Percentiles rank a stretch among this genome's conserved stretches.
These are phyloP conservation scores for Antechinus stuartii DNA, from an alignment of 2,113 vertebrate genomes.

Conservation along the genomic window DNA sequence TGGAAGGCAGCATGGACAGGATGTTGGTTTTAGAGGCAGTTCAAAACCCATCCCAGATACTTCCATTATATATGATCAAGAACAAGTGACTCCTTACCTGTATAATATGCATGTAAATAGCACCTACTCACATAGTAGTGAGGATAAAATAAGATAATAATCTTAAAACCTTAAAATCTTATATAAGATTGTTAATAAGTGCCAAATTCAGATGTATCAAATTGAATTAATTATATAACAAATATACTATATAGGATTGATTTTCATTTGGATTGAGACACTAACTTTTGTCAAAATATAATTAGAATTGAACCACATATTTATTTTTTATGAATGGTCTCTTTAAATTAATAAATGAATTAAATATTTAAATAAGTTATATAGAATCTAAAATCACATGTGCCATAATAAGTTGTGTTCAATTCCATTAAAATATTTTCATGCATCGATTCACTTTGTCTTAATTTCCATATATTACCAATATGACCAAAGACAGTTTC, in stretches of 20 bases:
- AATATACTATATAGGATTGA: constrained; percentile 1
- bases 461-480: neutral
- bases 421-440: neutral
- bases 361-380: neutral
- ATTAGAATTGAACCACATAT: constrained; percentile 14
- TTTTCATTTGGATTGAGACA: neutral
- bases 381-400: neutral
- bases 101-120: neutral
- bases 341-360: neutral
- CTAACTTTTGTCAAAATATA: neutral
- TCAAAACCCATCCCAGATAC: no score
- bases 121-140: neutral
- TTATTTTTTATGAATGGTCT: neutral
- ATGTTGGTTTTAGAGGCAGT: no score
- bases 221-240: neutral
- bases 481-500: neutral
- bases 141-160: neutral
- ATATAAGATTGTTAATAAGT: neutral
- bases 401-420: neutral
- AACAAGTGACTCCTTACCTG: no score
- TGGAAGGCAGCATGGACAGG: no score
- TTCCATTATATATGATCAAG: no score
- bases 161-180: neutral
- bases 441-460: neutral
- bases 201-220: neutral